Percentiles rank a stretch among this genome's conserved stretches.
These are phyloP conservation scores for Dermochelys coriacea DNA, from an alignment of 2,797 vertebrate species.

Conservation along the genomic window DNA sequence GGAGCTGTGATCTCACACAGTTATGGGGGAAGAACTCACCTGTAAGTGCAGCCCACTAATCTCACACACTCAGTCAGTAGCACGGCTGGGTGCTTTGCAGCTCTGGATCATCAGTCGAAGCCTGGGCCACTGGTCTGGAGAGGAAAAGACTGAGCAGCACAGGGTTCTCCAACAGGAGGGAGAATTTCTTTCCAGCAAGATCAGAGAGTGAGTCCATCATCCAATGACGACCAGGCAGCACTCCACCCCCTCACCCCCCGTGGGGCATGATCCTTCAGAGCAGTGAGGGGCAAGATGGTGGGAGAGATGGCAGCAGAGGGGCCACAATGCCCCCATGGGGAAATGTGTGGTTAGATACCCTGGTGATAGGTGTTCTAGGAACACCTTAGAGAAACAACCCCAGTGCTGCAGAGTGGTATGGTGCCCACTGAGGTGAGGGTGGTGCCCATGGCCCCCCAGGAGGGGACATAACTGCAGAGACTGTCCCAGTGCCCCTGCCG, in stretches of 20 bases:
- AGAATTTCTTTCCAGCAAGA: too few species aligned
- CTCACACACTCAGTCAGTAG: background rate
- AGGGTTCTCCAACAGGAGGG: background rate
- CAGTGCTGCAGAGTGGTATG: too few species aligned
- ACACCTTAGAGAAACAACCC: background rate
- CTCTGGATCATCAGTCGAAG: background rate
- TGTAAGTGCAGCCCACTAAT: background rate
- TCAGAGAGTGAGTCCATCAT: background rate
- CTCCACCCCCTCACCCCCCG: rapidly evolving
- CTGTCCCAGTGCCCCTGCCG: background rate
- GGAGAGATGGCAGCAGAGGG: background rate
- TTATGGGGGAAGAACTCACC: background rate
- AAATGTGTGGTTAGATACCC: background rate
- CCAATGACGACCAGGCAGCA: background rate
- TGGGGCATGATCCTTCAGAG: background rate
- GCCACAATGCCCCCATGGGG: background rate
- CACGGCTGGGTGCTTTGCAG: background rate
- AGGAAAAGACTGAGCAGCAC: background rate
- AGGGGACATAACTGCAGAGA: background rate
- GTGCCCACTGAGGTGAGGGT: too few species aligned
- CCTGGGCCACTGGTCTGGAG: background rate
- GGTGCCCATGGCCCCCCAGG: too few species aligned
- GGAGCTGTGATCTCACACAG: background rate
- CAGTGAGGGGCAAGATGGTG: background rate
- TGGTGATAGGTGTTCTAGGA: background rate